A percentile compares a stretch with the other conserved stretches of the same genome.
Evolutionary conservation across 2,797 vertebrate species (phyloP).

Genomic region (Cyclopterus lumpus): DNA sequence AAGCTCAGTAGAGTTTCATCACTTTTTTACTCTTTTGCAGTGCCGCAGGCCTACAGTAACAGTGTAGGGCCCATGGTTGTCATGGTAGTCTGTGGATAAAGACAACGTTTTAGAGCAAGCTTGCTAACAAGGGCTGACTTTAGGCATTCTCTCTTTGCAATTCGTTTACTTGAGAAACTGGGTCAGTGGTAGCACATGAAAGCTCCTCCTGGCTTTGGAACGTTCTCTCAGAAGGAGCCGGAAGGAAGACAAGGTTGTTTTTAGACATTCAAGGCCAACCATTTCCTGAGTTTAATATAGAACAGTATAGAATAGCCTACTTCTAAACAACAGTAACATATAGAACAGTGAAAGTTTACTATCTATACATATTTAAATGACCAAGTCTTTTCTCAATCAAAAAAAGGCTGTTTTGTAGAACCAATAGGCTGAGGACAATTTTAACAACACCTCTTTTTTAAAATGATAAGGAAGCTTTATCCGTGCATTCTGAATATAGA

Average conservation of each 20-base stretch:
- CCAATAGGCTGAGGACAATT: background rate
- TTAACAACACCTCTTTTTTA: background rate
- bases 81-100: slow-evolving; percentile 57
- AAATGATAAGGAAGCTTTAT: background rate
- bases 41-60: slow-evolving; percentile 30
- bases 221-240: slow-evolving; percentile 25
- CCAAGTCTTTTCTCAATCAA: background rate
- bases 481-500: background rate
- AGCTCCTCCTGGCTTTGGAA: slow-evolving; percentile 64
- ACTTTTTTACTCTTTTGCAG: slow-evolving; percentile 31
- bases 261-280: slow-evolving; percentile 34
- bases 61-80: slow-evolving; percentile 44
- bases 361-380: slow-evolving; percentile 5
- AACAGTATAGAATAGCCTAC: slow-evolving; percentile 8
- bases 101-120: slow-evolving; percentile 37
- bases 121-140: slow-evolving; percentile 68
- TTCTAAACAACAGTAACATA: background rate
- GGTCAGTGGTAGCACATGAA: slow-evolving; percentile 74
- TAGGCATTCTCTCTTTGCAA: slow-evolving; percentile 71
- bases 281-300: slow-evolving; percentile 15
- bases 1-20: slow-evolving; percentile 66
- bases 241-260: slow-evolving; percentile 45
- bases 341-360: background rate
- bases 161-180: slow-evolving; percentile 75
- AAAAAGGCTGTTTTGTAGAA: background rate